Evolutionary conservation across 2,888 invertebrate genomes (phyloP).

Genomic region (Drosophila suboccidentalis): DNA sequence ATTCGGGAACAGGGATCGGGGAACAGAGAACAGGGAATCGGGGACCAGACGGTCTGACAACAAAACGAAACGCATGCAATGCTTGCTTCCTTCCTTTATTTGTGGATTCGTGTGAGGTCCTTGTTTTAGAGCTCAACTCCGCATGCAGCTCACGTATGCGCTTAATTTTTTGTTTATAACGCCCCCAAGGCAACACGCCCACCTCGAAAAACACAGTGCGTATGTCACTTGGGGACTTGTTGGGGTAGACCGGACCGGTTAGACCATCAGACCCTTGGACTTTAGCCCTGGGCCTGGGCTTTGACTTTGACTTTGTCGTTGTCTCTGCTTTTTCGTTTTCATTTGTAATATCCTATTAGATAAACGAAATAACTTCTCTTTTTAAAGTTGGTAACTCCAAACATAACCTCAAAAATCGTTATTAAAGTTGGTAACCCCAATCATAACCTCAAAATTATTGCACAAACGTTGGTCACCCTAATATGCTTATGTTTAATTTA

Average conservation of each 20-base stretch:
- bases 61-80: conserved; percentile 33
- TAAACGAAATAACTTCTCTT: conserved; percentile 10
- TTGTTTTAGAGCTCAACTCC: conserved; percentile 17
- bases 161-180: conserved; percentile 80
- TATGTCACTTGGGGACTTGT: conserved; percentile 59
- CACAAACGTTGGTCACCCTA: background rate
- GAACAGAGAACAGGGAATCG: background rate
- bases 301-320: conserved; percentile 5
- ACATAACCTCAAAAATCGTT: background rate
- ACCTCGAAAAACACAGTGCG: conserved; percentile 28
- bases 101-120: conserved; percentile 43
- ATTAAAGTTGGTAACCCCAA: background rate
- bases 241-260: conserved; percentile 32
- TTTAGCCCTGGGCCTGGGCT: conserved; percentile 7
- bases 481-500: background rate
- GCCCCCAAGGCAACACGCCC: conserved; percentile 43
- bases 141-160: conserved; percentile 75
- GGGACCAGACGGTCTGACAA: conserved; percentile 35
- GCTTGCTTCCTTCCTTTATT: background rate
- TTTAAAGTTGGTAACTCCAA: conserved; percentile 1
- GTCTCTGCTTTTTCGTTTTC: conserved; percentile 5
- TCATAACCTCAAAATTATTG: background rate
- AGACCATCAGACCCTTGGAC: background rate
- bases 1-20: background rate
- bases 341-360: conserved; percentile 17